Percentiles rank a stretch among this genome's conserved stretches.
Conservation (phyloP, 2,113 vertebrate genomes). For the Saccopteryx leptura region DNA sequence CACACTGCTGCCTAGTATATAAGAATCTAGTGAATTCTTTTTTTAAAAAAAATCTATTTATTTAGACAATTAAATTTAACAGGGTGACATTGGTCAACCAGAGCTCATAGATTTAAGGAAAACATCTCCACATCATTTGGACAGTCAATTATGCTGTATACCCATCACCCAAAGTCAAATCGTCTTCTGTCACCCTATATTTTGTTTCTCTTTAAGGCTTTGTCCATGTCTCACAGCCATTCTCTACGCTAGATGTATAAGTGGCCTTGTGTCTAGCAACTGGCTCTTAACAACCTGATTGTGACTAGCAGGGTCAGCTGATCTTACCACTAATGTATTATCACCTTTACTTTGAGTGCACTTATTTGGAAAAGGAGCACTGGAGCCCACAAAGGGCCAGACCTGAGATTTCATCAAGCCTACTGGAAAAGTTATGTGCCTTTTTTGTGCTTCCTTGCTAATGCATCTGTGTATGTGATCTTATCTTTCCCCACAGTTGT, state of each 20-base stretch:
- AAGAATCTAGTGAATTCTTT: background rate
- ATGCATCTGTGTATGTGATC: background rate
- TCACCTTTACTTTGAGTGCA: background rate
- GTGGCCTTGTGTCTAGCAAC: background rate
- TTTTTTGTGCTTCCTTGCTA: background rate
- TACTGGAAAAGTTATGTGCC: background rate
- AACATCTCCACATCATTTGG: too few relatives aligned
- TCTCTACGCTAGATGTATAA: background rate
- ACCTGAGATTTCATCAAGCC: background rate
- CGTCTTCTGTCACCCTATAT: too few relatives aligned
- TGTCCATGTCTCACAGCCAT: background rate
- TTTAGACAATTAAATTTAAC: too few relatives aligned
- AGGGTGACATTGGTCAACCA: too few relatives aligned
- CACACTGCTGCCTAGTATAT: background rate
- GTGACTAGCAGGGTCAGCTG: background rate
- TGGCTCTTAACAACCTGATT: background rate
- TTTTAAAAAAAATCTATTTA: too few relatives aligned
- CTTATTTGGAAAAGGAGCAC: background rate
- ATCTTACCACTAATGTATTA: background rate
- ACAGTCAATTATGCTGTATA: too few relatives aligned
- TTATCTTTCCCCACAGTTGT: background rate
- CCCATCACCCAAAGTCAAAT: too few relatives aligned
- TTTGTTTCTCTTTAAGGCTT: too few relatives aligned
- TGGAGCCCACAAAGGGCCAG: background rate
- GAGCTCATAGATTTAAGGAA: too few relatives aligned